Evolutionary conservation across 2,113 vertebrate genomes (phyloP).

Genomic region (Pseudois nayaur): DNA sequence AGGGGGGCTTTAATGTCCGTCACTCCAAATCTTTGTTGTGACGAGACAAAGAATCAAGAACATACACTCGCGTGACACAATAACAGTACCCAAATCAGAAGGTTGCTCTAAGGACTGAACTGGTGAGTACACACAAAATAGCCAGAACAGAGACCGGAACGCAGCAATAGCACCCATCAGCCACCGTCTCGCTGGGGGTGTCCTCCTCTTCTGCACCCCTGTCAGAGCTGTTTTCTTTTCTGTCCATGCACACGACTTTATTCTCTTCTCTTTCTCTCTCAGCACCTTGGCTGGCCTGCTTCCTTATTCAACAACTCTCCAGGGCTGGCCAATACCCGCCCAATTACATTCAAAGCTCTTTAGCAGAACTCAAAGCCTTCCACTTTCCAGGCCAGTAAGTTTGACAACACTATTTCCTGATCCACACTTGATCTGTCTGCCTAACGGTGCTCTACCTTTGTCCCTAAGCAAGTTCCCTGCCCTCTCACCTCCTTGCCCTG

Average conservation of each 20-base stretch:
- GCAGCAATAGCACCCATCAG: accelerated
- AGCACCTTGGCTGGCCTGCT: neutral
- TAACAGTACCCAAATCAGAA: neutral
- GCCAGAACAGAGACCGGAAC: neutral
- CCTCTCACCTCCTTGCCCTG: neutral
- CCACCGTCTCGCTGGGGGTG: neutral
- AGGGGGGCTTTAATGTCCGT: too few species aligned
- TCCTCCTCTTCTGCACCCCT: neutral
- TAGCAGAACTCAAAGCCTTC: slow-evolving; percentile 4
- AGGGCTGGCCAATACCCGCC: neutral
- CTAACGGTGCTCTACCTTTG: neutral
- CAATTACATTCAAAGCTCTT: neutral
- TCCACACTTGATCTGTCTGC: neutral
- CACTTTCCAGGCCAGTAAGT: neutral
- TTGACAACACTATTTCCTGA: neutral
- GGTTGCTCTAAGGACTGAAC: neutral
- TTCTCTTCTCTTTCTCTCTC: neutral
- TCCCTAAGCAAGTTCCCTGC: neutral
- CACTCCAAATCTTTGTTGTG: too few species aligned
- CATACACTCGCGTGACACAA: too few species aligned
- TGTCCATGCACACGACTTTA: neutral
- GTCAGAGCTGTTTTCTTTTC: neutral
- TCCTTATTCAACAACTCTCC: neutral
- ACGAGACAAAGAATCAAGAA: too few species aligned
- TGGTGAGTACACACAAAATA: neutral